Base-by-base conservation (phyloP, 2,113 vertebrate species). In the Microcebus murinus region DNA sequence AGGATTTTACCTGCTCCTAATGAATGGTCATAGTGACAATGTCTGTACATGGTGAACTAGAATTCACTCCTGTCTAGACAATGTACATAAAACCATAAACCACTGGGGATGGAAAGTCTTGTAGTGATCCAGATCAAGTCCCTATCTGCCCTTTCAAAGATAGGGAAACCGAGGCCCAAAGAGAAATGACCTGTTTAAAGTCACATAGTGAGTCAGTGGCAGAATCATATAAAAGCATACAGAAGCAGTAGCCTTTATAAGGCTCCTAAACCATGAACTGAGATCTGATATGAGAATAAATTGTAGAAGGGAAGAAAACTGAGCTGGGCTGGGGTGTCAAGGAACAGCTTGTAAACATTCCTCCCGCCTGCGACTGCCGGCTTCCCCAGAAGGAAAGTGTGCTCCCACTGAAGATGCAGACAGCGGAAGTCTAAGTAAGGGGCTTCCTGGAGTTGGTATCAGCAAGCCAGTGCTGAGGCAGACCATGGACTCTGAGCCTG, bases 391-490 rank as follows among this genome's bases (percentile, higher is more conserved):
- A 0, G 0, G 13, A 15, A 18, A 2, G 8, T 29, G 39, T 4
- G 50, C 0, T 39, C n/a, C 42, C 11, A 7, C 29, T 1, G 11
- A 55, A 21, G 15, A 70, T 1, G 61, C 21, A 6, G 36, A 34
- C 5, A 0, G 2, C 18, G 27, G 27, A 4, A 0, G 52, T 13
- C 73, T 1, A 11, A n/a, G 85, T 1, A 10, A 39, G 52, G 21
- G 3, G 63, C 36, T 79, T 52, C 34, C 80, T 27, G 71, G 25
- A 36, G 17, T 1, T 17, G 27, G 42, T 1, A 0, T 11, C 63
- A 7, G 88, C 1, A n/a, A 17, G 0, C 12, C 0, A 7, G 1
- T 5, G 55, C 27, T 1, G 11, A 4, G 8, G 67, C 6, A 42
- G 52, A 84, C 2, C 25, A 18, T 31, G 1, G 12, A 12, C 34